Base-by-base conservation (phyloP, 1,140 invertebrate genomes). In the Kradibia gibbosae region DNA sequence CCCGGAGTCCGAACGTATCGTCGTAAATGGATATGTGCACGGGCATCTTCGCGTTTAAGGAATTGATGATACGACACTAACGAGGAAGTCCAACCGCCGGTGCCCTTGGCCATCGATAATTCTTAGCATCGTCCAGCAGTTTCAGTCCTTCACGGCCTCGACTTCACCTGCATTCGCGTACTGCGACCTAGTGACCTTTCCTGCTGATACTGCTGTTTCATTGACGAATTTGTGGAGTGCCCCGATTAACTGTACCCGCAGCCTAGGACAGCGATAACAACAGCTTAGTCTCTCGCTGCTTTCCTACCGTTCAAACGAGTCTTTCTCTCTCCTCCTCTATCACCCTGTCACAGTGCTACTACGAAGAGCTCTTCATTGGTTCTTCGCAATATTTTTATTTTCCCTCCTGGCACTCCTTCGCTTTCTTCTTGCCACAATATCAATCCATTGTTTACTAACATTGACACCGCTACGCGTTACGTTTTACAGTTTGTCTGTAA, bases 11-110 rank as follows among this genome's bases (percentile, higher is more conserved):
- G 34, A 7, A 25, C 22, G 13, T 7, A 45, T 13, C 70, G 25
- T 72, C 70, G 34, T 72, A 50, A 72, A 72, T 50, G 20, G 13
- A 50, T 50, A 50, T 50, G 22, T 72, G 45, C 70, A 72, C 20
- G n/a, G 13, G 11, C 17, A 31, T 17, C 13, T 36, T 31, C 10
- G 20, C 11, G 48, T 72, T 72, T 45, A 45, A 1, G 28, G 70
- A 72, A 72, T 72, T 13, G 42, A 20, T 25, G 70, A 72, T 72
- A 50, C n/a, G n/a, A n/a, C 8, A 28, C 45, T 50, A 25, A 45
- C 70, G 70, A 34, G 45, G 70, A 50, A 34, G 42, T 28, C 42
- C 22, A 22, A 28, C n/a, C 17, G 25, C 45, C 42, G 70, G 70
- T 48, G 15, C 45, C 45, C 15, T 48, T 7, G 7, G 45, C 25